phyloP scores from a whole-genome alignment of 2,888 invertebrate genomes.

The Lamellibrachia columna region DNA sequence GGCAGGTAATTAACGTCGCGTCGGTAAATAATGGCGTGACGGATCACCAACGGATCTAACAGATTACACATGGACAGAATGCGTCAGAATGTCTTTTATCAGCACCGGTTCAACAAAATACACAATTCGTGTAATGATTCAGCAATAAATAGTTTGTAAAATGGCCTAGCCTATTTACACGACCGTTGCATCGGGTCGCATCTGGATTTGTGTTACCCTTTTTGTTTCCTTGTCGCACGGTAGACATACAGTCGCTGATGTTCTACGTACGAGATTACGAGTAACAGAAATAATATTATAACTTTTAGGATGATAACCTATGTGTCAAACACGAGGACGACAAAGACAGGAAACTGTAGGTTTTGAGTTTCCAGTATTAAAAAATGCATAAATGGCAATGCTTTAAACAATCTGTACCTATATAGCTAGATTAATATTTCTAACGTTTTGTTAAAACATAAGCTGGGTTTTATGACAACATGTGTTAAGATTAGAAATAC shows the following conservation, averaged over 20 bases:
- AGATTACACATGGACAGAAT: background rate
- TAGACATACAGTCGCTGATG: background rate
- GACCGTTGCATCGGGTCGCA: no score
- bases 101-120: background rate
- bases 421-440: no score
- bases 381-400: no score
- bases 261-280: background rate
- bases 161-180: background rate
- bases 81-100: background rate
- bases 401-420: no score
- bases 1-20: background rate
- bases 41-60: background rate
- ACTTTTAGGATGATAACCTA: background rate
- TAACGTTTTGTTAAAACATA: no score
- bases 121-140: background rate
- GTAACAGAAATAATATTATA: background rate
- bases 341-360: background rate
- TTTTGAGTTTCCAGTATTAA: no score
- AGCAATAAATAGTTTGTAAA: background rate
- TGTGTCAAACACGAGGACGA: background rate
- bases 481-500: no score
- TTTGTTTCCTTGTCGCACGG: background rate
- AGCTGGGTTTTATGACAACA: no score
- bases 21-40: background rate
- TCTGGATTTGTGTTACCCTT: background rate